Conservation (phyloP, 37 sponge, comb jelly and placozoan genomes). For the Diacarnus erythraeanus region DNA sequence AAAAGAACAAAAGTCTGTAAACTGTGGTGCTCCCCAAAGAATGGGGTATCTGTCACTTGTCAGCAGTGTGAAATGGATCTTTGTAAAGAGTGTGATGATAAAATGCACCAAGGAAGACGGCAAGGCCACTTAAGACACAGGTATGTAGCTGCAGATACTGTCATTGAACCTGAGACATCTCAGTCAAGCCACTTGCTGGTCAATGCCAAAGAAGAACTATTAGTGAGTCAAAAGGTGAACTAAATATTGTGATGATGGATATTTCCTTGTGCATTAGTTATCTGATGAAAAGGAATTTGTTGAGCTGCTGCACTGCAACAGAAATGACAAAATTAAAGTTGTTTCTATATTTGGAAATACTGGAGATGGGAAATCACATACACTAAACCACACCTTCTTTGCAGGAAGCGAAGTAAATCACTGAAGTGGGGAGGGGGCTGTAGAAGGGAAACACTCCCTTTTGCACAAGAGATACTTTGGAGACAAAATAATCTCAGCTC, state of each 20-base stretch:
- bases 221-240: conserved; percentile 45
- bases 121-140: conserved; percentile 22
- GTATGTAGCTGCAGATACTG: background rate
- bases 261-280: conserved; percentile 36
- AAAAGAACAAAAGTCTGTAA: conserved; percentile 15
- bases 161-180: background rate
- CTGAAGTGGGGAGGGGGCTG: no score
- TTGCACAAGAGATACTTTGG: no score
- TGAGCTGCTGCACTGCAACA: conserved; percentile 35
- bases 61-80: conserved; percentile 34
- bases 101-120: conserved; percentile 51
- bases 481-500: no score
- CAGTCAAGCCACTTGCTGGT: conserved; percentile 45
- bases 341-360: conserved; percentile 98
- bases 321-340: conserved; percentile 71
- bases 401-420: conserved; percentile 52
- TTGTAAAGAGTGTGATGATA: conserved; percentile 60
- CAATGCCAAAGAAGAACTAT: conserved; percentile 66
- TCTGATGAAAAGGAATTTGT: conserved; percentile 36
- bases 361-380: conserved; percentile 95
- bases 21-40: conserved; percentile 42
- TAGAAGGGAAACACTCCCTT: no score
- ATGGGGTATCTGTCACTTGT: conserved; percentile 37
- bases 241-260: no score
- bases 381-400: conserved; percentile 93